Evolutionary conservation across 2,797 vertebrate species (phyloP).

Genomic region (Rhodeus uyekii): DNA sequence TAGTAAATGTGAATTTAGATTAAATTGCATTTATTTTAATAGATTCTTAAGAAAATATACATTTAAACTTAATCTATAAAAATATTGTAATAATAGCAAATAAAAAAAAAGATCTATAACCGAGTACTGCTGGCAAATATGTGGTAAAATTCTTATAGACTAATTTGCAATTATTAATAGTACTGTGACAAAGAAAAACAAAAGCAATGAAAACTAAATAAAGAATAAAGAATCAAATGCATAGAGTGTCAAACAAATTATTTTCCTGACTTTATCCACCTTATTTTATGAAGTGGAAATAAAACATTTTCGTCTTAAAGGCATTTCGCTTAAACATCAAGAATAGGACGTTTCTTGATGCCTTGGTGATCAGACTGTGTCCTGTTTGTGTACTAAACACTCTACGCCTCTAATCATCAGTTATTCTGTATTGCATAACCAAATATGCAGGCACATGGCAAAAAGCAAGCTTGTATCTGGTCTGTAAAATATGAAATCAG

Average conservation of each 20-base stretch:
- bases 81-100: no score
- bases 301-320: not conserved
- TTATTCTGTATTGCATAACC: not conserved
- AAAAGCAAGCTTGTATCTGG: not conserved
- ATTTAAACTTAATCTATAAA: no score
- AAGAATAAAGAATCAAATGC: not conserved
- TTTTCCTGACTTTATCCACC: not conserved
- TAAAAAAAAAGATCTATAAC: no score
- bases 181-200: not conserved
- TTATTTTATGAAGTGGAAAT: not conserved
- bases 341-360: not conserved
- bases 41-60: no score
- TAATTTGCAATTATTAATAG: no score
- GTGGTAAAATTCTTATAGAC: no score
- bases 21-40: no score
- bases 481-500: not conserved
- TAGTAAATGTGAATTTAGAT: no score
- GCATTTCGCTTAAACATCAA: not conserved
- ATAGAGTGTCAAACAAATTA: not conserved
- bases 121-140: no score
- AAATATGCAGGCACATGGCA: not conserved
- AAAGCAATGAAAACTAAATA: not conserved
- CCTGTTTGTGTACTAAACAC: not conserved
- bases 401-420: not conserved
- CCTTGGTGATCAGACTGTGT: not conserved